Evolutionary conservation across 2,888 invertebrate species (phyloP).

Genomic region (Phorcus lineatus): DNA sequence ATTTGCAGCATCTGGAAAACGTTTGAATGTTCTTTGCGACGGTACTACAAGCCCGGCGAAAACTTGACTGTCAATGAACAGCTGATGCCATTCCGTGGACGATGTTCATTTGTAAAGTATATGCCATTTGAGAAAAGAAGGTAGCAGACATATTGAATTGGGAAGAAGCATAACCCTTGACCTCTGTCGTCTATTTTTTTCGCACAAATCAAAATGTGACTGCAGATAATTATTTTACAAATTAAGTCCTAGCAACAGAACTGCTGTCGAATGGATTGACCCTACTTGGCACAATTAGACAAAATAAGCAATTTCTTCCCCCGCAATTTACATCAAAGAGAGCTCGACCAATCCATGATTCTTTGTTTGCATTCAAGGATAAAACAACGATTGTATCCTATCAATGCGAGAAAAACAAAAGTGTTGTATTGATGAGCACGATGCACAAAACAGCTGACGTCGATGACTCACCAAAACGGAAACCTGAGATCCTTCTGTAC

Average conservation of each 20-base stretch:
- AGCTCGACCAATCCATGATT: background rate
- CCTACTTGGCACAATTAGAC: background rate
- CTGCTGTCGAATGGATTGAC: background rate
- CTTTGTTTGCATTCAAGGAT: background rate
- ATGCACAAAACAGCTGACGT: background rate
- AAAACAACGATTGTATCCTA: background rate
- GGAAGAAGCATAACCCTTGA: background rate
- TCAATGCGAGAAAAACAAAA: background rate
- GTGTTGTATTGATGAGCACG: background rate
- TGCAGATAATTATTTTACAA: background rate
- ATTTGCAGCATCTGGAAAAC: background rate
- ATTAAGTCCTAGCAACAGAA: background rate
- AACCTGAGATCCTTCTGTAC: conserved; percentile 40
- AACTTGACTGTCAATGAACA: background rate
- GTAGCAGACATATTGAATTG: background rate
- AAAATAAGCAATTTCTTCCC: conserved; percentile 1
- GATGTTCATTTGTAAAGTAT: background rate
- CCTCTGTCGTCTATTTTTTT: background rate
- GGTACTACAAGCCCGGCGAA: background rate
- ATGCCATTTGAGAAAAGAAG: background rate
- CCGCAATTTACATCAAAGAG: background rate
- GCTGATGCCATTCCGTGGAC: background rate
- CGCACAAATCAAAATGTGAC: background rate
- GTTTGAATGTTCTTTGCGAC: background rate
- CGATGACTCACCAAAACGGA: background rate